Evolutionary conservation across 2,797 vertebrate genomes (phyloP).

Genomic region (Gymnodraco acuticeps): DNA sequence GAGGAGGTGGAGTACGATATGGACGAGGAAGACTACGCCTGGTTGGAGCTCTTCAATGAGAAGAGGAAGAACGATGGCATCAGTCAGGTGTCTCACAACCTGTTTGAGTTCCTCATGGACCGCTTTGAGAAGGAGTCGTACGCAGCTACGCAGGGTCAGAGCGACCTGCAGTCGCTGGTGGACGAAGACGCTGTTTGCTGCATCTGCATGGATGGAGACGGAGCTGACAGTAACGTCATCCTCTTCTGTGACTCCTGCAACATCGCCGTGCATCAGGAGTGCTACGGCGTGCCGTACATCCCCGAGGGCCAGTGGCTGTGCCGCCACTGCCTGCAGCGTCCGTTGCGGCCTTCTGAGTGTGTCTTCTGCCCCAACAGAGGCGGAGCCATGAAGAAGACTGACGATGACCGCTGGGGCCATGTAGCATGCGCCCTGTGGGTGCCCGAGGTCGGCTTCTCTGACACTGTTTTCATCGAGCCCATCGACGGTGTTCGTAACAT

Average conservation of each 20-base stretch:
- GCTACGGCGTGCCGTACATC: constrained; percentile 97
- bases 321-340: constrained; percentile 94
- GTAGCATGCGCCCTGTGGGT: constrained; percentile 98
- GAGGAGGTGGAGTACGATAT: constrained; percentile 98
- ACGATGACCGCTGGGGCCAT: constrained; percentile 97
- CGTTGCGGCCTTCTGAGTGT: constrained; percentile 90
- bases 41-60: constrained; percentile 96
- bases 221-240: constrained; percentile 97
- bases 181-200: constrained; percentile 99
- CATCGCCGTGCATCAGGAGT: constrained; percentile 98
- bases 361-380: constrained; percentile 97
- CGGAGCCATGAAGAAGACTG: constrained; percentile 97
- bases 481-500: constrained; percentile 97
- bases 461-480: constrained; percentile 98
- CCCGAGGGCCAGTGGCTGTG: constrained; percentile 99
- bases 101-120: constrained; percentile 98
- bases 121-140: constrained; percentile 97
- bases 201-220: constrained; percentile 98
- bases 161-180: constrained; percentile 90
- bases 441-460: constrained; percentile 97
- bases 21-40: constrained; percentile 98
- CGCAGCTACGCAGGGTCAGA: constrained; percentile 91
- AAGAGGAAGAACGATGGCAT: constrained; percentile 91
- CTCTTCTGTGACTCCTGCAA: constrained; percentile 98
- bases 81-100: constrained; percentile 93